Percentiles rank a stretch among this genome's conserved stretches.
Conservation (phyloP, 53 echinoderm and acorn worm species). For the Arbacia lixula region DNA sequence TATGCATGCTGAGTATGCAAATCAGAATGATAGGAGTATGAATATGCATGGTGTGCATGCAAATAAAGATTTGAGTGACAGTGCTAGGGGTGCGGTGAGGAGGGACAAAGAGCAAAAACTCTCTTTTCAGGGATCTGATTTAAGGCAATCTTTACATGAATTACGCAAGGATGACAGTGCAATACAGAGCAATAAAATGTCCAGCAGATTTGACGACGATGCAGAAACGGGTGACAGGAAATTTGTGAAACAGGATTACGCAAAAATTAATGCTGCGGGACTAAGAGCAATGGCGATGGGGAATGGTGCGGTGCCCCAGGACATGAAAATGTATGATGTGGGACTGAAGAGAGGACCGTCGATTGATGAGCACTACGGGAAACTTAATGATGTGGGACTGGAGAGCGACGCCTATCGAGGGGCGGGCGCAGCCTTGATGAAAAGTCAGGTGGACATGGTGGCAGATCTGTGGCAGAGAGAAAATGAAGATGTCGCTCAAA, state of each 20-base stretch:
- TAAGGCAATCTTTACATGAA: neutral
- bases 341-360: slow-evolving; percentile 1
- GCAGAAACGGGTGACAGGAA: neutral
- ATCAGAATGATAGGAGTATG: neutral
- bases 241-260: neutral
- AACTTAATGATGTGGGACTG: slow-evolving; percentile 26
- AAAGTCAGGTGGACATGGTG: slow-evolving; percentile 56
- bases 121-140: neutral
- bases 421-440: slow-evolving; percentile 34
- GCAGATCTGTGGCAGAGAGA: slow-evolving; percentile 64
- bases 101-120: neutral
- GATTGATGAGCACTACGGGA: neutral
- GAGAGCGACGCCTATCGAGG: slow-evolving; percentile 11
- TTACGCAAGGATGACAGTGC: neutral
- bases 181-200: slow-evolving; percentile 11
- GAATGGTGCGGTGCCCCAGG: too few relatives aligned
- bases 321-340: neutral
- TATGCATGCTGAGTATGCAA: slow-evolving; percentile 35
- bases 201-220: neutral
- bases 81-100: neutral
- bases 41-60: too few relatives aligned
- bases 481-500: neutral
- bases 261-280: neutral
- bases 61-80: too few relatives aligned
- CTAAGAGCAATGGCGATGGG: neutral